Evolutionary conservation across 2,888 invertebrate genomes (phyloP).

Genomic region (Nephrotoma appendiculata): DNA sequence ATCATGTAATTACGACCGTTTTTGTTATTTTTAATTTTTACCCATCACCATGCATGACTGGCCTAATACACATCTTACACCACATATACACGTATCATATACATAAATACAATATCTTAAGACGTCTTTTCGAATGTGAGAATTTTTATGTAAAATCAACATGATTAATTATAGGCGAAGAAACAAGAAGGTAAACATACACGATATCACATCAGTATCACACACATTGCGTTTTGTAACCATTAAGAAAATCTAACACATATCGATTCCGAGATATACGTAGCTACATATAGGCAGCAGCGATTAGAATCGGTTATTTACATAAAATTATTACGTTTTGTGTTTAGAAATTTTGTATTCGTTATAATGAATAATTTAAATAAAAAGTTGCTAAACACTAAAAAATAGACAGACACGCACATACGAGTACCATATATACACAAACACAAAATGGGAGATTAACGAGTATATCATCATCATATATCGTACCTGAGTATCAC

Average conservation of each 20-base stretch:
- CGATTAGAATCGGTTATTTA: background rate
- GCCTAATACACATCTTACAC: background rate
- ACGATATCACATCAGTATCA: background rate
- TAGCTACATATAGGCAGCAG: background rate
- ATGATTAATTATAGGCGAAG: conserved; percentile 2
- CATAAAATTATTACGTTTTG: background rate
- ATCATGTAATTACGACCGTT: background rate
- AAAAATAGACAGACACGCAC: background rate
- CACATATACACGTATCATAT: background rate
- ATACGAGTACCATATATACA: too few relatives aligned
- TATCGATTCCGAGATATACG: background rate
- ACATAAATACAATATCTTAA: background rate
- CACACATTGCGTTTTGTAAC: background rate
- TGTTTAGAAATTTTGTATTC: background rate
- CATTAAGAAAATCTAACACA: background rate
- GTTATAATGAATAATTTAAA: background rate
- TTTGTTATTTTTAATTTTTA: background rate
- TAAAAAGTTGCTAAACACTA: background rate
- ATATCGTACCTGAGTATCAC: background rate
- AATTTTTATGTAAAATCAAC: conserved; percentile 1
- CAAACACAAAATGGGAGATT: background rate
- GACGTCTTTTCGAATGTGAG: background rate
- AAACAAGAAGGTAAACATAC: background rate
- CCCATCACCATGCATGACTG: background rate
- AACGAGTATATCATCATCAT: background rate